Percentiles rank a stretch among this genome's conserved stretches.
These are phyloP conservation scores for Progne subis DNA, from an alignment of 2,113 vertebrate genomes.

Conservation along the genomic window DNA sequence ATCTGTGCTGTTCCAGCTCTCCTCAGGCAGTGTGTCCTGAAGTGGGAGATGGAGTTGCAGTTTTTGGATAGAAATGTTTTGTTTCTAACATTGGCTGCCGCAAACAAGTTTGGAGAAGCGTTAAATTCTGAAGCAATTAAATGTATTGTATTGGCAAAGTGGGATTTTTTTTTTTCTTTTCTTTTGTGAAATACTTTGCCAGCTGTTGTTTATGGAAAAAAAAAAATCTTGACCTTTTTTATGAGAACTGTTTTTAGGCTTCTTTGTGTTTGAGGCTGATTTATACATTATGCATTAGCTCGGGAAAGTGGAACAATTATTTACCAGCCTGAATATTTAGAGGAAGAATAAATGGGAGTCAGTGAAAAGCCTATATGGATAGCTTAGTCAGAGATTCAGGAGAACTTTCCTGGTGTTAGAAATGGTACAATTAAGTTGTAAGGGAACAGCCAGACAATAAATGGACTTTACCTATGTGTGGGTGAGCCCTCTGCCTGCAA, in stretches of 20 bases:
- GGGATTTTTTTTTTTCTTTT: not conserved
- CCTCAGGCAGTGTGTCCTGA: not conserved
- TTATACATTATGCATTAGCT: slow-evolving; percentile 54
- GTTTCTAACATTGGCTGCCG: not conserved
- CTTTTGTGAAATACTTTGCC: slow-evolving; percentile 23
- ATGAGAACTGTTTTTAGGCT: slow-evolving; percentile 32
- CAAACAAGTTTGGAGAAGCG: not conserved
- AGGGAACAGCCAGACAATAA: not conserved
- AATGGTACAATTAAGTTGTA: not conserved
- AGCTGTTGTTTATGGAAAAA: slow-evolving; percentile 43
- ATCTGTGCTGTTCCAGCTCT: not conserved
- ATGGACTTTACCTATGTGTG: accelerated
- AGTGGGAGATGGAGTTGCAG: not conserved
- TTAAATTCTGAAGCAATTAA: slow-evolving; percentile 44
- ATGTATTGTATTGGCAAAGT: not conserved
- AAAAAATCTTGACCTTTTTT: not conserved
- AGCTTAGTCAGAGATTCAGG: not conserved
- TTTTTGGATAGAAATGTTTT: not conserved
- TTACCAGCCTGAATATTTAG: slow-evolving; percentile 18
- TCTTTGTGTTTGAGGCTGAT: slow-evolving; percentile 19
- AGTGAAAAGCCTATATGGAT: not conserved
- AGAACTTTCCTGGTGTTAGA: not conserved
- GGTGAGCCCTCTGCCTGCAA: not conserved
- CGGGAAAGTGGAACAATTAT: slow-evolving; percentile 36
- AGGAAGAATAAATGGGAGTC: not conserved